phyloP scores from a whole-genome alignment of 2,113 vertebrate species.

The Chamaea fasciata region DNA sequence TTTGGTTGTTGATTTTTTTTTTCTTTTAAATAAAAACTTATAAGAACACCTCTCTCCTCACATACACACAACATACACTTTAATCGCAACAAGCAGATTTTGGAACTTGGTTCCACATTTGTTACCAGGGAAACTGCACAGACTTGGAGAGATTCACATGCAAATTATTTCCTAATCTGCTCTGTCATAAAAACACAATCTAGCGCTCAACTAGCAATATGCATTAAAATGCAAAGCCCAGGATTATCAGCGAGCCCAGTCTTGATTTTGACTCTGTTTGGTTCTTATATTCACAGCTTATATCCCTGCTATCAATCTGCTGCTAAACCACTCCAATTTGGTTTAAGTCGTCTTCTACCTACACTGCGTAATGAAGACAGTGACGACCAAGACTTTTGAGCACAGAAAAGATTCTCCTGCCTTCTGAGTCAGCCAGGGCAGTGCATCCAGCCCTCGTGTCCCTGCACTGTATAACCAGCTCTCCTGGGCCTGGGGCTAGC shows the following conservation, averaged over 20 bases:
- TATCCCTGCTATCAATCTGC: background rate
- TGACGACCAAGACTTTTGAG: background rate
- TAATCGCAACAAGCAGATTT: background rate
- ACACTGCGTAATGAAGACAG: background rate
- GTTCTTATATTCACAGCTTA: background rate
- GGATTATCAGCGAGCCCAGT: background rate
- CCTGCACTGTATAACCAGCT: background rate
- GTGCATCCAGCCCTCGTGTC: fast-evolving
- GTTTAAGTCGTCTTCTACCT: background rate
- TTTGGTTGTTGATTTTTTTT: too few species aligned
- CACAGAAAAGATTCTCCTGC: background rate
- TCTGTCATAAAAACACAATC: slow-evolving; percentile 29
- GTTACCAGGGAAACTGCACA: slow-evolving; percentile 47
- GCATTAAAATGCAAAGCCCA: slow-evolving; percentile 41
- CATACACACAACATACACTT: background rate
- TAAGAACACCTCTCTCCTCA: background rate
- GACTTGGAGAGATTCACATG: slow-evolving; percentile 10
- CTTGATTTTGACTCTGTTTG: background rate
- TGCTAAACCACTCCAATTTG: background rate
- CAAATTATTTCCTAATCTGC: slow-evolving; percentile 43
- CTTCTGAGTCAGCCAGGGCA: background rate
- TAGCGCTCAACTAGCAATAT: background rate
- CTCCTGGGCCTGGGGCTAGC: background rate
- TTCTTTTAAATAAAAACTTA: background rate
- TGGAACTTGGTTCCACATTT: background rate